Evolutionary conservation across 1,140 invertebrate genomes (phyloP).

Genomic region (Tetramorium simillimum): DNA sequence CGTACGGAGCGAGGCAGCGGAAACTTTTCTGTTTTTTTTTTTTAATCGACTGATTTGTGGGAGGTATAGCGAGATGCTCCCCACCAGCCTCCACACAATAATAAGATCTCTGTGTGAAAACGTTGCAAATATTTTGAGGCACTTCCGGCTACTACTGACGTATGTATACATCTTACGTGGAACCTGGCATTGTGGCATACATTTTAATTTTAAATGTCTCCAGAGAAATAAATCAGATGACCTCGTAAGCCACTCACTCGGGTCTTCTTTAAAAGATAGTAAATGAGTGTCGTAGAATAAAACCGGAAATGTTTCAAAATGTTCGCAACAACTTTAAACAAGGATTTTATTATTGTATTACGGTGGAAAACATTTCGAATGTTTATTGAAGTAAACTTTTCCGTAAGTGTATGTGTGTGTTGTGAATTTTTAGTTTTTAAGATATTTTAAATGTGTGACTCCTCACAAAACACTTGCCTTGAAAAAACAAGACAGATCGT

Average conservation of each 20-base stretch:
- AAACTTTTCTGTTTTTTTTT: background rate
- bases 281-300: background rate
- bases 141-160: background rate
- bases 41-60: background rate
- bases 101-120: background rate
- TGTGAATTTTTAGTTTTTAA: background rate
- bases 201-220: too few species aligned
- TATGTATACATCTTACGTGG: too few species aligned
- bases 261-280: background rate
- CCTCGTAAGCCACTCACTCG: too few species aligned
- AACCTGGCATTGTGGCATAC: too few species aligned
- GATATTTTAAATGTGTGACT: background rate
- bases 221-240: too few species aligned
- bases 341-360: background rate
- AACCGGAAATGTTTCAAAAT: background rate
- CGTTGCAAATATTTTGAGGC: background rate
- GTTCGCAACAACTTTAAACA: background rate
- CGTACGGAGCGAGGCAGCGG: background rate
- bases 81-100: background rate
- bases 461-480: background rate
- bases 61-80: background rate
- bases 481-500: background rate
- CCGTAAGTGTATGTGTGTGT: too few species aligned
- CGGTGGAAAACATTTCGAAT: background rate
- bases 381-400: background rate